phyloP scores from a whole-genome alignment of 2,113 vertebrate genomes.

The Collichthys lucidus region DNA sequence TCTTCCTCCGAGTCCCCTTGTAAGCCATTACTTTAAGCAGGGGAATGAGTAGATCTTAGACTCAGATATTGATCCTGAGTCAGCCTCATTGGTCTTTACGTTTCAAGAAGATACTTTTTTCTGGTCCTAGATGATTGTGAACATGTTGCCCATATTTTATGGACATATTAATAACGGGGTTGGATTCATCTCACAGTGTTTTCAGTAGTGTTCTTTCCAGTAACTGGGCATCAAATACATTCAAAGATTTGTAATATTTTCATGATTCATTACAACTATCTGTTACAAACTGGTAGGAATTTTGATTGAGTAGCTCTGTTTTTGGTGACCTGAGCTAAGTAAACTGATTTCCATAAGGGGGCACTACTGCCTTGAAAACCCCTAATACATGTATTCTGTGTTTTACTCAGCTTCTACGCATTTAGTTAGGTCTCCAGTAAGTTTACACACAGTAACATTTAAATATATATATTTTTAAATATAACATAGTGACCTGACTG shows the following conservation, averaged over 20 bases:
- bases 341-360: conserved; percentile 75
- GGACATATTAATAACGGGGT: neutral
- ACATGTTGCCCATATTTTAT: neutral
- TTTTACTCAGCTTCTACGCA: neutral
- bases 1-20: neutral
- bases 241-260: neutral
- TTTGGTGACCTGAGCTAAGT: conserved; percentile 15
- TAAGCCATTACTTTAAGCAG: conserved; percentile 18
- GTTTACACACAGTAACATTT: neutral
- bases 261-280: neutral
- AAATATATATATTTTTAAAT: neutral
- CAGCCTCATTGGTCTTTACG: neutral
- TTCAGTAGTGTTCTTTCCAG: neutral
- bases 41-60: conserved; percentile 14
- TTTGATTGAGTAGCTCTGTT: neutral
- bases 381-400: neutral
- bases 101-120: neutral
- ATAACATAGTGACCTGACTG: neutral
- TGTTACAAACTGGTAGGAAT: neutral
- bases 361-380: conserved; percentile 76
- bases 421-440: neutral
- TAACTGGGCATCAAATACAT: neutral
- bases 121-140: neutral
- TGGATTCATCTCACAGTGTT: neutral
- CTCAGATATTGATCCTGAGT: conserved; percentile 13